Conservation (phyloP, 2,888 invertebrate genomes). For the Philaethria dido region DNA sequence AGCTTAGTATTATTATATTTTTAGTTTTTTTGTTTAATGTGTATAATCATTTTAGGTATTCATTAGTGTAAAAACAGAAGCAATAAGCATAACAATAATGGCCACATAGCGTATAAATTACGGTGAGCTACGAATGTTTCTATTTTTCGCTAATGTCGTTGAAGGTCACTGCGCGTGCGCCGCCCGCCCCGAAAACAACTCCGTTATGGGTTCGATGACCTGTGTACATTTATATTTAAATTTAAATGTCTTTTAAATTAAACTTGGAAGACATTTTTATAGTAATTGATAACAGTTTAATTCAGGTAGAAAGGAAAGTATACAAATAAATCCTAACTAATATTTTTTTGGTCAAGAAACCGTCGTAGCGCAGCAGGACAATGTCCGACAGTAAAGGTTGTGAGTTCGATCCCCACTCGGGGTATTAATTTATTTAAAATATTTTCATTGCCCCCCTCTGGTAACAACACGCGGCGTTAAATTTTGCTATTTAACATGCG, state of each 20-base stretch:
- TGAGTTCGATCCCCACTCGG: too few relatives aligned
- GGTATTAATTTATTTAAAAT: too few relatives aligned
- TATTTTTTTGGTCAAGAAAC: background rate
- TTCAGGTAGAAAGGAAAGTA: background rate
- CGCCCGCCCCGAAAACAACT: slow-evolving; percentile 68
- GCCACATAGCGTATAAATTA: slow-evolving; percentile 19
- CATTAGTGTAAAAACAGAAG: background rate
- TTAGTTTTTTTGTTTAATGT: too few relatives aligned
- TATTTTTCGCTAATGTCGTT: slow-evolving; percentile 59
- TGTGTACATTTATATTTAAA: slow-evolving; percentile 24
- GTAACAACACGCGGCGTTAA: too few relatives aligned
- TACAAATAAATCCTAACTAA: background rate
- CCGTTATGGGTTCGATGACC: slow-evolving; percentile 40
- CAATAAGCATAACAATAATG: background rate
- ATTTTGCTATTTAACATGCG: too few relatives aligned
- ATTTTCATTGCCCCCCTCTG: too few relatives aligned
- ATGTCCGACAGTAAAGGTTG: too few relatives aligned
- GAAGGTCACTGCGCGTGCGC: slow-evolving; percentile 67
- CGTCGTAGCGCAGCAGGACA: too few relatives aligned
- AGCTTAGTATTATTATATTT: background rate
- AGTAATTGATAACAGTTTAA: slow-evolving; percentile 21
- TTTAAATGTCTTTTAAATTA: slow-evolving; percentile 34
- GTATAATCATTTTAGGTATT: background rate
- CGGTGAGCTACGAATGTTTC: slow-evolving; percentile 28
- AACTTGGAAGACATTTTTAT: slow-evolving; percentile 19